Conservation (phyloP, 2,113 vertebrate genomes). For the Orthochromis malagaraziensis region DNA sequence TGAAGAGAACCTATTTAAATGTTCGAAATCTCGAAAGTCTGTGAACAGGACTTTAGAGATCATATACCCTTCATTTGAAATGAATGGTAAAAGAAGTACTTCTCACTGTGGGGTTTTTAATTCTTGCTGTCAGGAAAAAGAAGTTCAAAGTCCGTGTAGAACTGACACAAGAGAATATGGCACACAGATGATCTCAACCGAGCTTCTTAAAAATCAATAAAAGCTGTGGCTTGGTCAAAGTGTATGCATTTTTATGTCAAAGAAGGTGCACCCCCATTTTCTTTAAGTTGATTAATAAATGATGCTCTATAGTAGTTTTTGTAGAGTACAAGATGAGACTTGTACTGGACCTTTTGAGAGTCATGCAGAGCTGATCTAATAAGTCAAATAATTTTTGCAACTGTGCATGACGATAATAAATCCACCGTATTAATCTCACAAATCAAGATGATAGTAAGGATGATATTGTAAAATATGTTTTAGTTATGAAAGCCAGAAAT, state of each 20-base stretch:
- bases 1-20: neutral
- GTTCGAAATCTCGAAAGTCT: neutral
- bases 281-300: neutral
- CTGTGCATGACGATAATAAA: neutral
- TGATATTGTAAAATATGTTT: neutral
- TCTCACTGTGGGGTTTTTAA: neutral
- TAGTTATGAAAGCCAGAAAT: neutral
- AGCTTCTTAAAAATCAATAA: neutral
- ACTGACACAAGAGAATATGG: neutral
- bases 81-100: neutral
- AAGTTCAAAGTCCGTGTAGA: neutral
- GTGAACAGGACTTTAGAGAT: neutral
- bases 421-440: neutral
- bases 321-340: neutral
- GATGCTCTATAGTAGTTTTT: neutral
- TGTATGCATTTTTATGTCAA: neutral
- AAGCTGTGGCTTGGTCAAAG: neutral
- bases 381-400: neutral
- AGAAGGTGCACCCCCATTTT: neutral
- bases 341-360: neutral
- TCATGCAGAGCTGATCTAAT: neutral
- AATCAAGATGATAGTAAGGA: neutral
- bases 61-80: neutral
- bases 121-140: neutral
- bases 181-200: neutral